Base-by-base conservation (phyloP, 2,113 vertebrate species). In the Tetrao urogallus region DNA sequence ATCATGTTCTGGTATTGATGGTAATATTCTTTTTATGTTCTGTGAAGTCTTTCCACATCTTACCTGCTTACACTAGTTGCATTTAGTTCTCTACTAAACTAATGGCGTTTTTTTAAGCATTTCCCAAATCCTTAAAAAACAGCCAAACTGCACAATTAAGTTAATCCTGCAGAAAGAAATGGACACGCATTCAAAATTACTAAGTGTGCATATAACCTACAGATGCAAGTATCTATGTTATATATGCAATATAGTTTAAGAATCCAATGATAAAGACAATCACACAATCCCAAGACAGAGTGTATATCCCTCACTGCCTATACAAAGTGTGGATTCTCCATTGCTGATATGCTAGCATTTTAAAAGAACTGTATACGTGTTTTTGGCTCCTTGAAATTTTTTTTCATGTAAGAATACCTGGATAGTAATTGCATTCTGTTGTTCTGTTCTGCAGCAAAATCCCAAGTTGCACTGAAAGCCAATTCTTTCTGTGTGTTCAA, bases 151-250 rank as follows among this genome's bases (percentile, higher is more conserved):
- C 2, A n/a, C 56, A 20, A 14, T n/a, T 8, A 56, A 50, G 30
- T 61, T 76, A 10, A 25, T 65, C 19, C 19, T 38, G 48, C 22
- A 34, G 43, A 20, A 20, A 54, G 8, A 47, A 14, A 45, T 40
- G 21, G 0, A 0, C 15, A 7, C 4, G 1, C 15, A 21, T 58
- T 27, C 11, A 6, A 11, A 82, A 40, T 52, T 34, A 13, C 13
- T 40, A 34, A 32, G 8, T 15, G 38, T 19, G 3, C 27, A 25
- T 13, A 22, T 16, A 30, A 30, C 2, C 6, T 65, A 36, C 0
- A 43, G 54, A 19, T 10, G 36, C 27, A 36, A 11, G 1, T 28
- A 11, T 36, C 28, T 75, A 0, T 52, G 6, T 63, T 65, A 47
- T 24, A 30, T 57, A 34, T 40, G 10, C 4, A 40, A 42, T 20